phyloP scores from a whole-genome alignment of 1,140 invertebrate genomes.

The Eubasilissa regina region DNA sequence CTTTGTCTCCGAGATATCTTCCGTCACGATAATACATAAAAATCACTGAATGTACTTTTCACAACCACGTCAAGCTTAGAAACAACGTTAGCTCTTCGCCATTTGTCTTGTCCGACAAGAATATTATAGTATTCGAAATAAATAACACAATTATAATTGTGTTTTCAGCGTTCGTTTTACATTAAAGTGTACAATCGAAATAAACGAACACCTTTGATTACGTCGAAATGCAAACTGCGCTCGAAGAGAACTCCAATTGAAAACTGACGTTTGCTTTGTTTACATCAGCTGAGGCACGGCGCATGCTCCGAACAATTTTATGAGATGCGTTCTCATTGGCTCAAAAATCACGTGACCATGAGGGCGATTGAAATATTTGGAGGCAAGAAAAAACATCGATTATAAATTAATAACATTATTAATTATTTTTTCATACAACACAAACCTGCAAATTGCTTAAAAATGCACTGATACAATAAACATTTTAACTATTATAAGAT shows the following conservation, averaged over 20 bases:
- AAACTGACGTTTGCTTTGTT: conserved; percentile 49
- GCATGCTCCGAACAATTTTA: conserved; percentile 39
- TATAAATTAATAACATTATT: no score
- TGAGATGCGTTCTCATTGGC: conserved; percentile 16
- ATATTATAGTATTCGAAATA: not conserved
- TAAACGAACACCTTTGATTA: not conserved
- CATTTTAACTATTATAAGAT: no score
- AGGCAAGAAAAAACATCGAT: no score
- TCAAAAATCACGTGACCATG: not conserved
- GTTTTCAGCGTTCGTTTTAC: not conserved
- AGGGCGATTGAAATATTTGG: not conserved
- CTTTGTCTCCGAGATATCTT: conserved; percentile 47
- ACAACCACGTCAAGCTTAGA: conserved; percentile 4
- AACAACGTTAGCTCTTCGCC: conserved; percentile 22
- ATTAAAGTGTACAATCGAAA: not conserved
- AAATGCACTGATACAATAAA: no score
- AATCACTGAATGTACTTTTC: conserved; percentile 21
- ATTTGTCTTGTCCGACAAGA: conserved; percentile 6
- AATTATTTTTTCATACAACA: no score
- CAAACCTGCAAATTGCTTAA: no score
- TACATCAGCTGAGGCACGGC: conserved; percentile 45
- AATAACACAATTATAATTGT: not conserved
- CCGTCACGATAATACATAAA: conserved; percentile 46
- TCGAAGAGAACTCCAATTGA: conserved; percentile 9
- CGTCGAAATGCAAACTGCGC: not conserved